A percentile compares a stretch with the other conserved stretches of the same genome.
phyloP scores from a whole-genome alignment of 2,797 vertebrate species.

The Limnodromus scolopaceus region DNA sequence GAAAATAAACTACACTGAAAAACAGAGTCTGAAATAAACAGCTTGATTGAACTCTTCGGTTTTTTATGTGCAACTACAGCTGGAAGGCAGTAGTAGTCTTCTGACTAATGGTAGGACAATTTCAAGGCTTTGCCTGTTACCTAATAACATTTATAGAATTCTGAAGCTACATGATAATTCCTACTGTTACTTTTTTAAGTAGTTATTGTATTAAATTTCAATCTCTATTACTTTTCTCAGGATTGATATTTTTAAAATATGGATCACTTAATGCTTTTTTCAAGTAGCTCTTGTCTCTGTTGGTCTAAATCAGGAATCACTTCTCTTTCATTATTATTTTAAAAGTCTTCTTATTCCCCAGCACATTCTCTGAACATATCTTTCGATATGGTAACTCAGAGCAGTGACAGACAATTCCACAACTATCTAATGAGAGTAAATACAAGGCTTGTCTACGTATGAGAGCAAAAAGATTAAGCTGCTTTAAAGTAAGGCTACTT shows the following conservation, averaged over 20 bases:
- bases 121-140: not conserved
- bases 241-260: not conserved
- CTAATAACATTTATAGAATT: not conserved
- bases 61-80: not conserved
- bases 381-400: not conserved
- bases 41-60: not conserved
- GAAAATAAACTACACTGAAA: not conserved
- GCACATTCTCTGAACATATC: not conserved
- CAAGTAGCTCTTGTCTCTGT: not conserved
- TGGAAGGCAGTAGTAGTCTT: not conserved
- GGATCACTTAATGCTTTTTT: not conserved
- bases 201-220: not conserved
- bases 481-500: not conserved
- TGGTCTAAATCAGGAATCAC: not conserved
- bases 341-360: not conserved
- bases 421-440: not conserved
- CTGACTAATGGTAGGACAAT: not conserved
- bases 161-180: not conserved
- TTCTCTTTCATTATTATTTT: not conserved
- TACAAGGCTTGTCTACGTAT: not conserved
- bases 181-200: not conserved
- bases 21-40: not conserved
- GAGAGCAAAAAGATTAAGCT: not conserved
- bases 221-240: not conserved
- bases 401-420: not conserved